These are phyloP conservation scores for Muraenolepis orangiensis DNA, from an alignment of 2,797 vertebrate species.

Conservation along the genomic window DNA sequence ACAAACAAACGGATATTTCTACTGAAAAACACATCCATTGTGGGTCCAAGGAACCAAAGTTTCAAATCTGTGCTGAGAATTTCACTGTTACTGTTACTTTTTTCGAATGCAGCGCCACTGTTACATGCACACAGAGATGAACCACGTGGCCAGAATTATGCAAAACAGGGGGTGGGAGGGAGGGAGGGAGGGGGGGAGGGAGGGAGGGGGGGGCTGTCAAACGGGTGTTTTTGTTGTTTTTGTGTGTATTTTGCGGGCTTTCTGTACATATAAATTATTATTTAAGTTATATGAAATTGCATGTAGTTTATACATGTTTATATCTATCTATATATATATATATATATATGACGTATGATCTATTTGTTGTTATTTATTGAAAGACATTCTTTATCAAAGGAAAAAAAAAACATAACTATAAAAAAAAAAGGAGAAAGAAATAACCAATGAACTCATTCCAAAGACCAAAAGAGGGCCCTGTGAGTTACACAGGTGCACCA, in stretches of 20 bases:
- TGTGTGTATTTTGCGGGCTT: conserved; percentile 30
- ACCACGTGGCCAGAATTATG: neutral
- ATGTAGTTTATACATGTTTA: conserved; percentile 98
- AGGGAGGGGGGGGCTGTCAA: neutral
- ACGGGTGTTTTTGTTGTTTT: neutral
- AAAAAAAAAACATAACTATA: conserved; percentile 35
- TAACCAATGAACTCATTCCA: conserved; percentile 57
- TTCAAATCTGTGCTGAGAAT: neutral
- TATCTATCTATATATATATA: conserved; percentile 85
- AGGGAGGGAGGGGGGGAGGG: neutral
- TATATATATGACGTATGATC: conserved; percentile 90
- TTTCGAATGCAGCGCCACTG: neutral
- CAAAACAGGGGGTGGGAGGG: neutral
- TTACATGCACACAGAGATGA: neutral
- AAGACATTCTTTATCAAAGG: conserved; percentile 72
- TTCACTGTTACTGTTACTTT: neutral
- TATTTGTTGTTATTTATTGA: conserved; percentile 99
- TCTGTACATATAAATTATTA: conserved; percentile 97
- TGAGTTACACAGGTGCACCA: conserved; percentile 72
- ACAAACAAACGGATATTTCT: neutral
- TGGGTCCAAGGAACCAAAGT: neutral
- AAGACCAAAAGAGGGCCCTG: conserved; percentile 44
- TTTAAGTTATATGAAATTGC: conserved; percentile 99
- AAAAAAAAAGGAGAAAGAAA: conserved; percentile 56
- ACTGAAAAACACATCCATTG: neutral